Percentiles rank a stretch among this genome's conserved stretches.
These are phyloP conservation scores for Phortica okadai DNA, from an alignment of 2,888 invertebrate genomes.

Conservation along the genomic window DNA sequence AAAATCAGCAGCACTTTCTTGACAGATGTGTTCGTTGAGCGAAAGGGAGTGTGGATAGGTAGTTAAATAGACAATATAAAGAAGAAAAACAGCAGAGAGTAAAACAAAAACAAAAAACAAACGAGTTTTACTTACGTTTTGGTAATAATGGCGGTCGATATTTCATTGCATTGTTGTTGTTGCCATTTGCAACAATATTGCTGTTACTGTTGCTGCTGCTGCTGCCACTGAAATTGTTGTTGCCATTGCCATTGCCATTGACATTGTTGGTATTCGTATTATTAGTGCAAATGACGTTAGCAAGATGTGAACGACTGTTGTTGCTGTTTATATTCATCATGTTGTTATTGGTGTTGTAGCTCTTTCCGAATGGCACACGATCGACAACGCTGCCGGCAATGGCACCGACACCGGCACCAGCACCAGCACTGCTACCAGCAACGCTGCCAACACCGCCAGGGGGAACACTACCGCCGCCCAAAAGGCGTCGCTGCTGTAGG, in stretches of 20 bases:
- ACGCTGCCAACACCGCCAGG: slow-evolving; percentile 34
- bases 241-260: slow-evolving; percentile 34
- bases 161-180: slow-evolving; percentile 41
- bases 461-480: slow-evolving; percentile 52
- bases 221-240: slow-evolving; percentile 32
- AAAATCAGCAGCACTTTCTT: slow-evolving; percentile 12
- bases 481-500: slow-evolving; percentile 65
- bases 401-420: neutral
- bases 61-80: too few relatives aligned
- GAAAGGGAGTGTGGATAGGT: too few relatives aligned
- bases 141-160: slow-evolving; percentile 66
- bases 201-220: slow-evolving; percentile 22
- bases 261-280: slow-evolving; percentile 18
- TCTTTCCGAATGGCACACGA: slow-evolving; percentile 49
- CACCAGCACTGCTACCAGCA: slow-evolving; percentile 29
- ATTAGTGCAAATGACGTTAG: neutral
- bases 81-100: too few relatives aligned
- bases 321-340: neutral
- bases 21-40: too few relatives aligned
- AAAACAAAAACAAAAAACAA: neutral
- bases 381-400: slow-evolving; percentile 38
- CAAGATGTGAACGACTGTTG: neutral
- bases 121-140: slow-evolving; percentile 59
- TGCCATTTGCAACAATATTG: slow-evolving; percentile 16
- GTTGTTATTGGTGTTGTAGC: slow-evolving; percentile 42